Conservation (phyloP, 2,797 vertebrate genomes). For the Microctenopoma lineatum region DNA sequence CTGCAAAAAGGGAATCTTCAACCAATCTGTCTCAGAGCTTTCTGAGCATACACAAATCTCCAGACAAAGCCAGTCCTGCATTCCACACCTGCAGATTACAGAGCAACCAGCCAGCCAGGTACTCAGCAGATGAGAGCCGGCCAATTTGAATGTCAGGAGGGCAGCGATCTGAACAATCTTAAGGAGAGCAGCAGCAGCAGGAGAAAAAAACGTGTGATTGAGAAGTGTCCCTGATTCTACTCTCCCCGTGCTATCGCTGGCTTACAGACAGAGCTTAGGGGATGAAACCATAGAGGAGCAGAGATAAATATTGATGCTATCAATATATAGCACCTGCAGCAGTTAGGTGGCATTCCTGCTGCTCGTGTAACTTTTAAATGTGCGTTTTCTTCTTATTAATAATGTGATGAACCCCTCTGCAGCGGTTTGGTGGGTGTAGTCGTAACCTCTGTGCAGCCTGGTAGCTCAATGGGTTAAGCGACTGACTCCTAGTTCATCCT, state of each 20-base stretch:
- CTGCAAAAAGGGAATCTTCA: conserved; percentile 3
- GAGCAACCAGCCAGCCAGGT: conserved; percentile 19
- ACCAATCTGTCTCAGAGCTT: conserved; percentile 13
- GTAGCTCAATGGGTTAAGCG: no score
- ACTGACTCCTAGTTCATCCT: no score
- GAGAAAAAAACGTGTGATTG: background rate
- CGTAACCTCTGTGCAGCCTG: no score
- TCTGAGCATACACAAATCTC: conserved; percentile 60
- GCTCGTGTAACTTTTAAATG: background rate
- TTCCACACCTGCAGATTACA: conserved; percentile 51
- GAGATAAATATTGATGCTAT: conserved; percentile 22
- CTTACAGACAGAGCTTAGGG: conserved; percentile 37
- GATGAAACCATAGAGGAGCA: conserved; percentile 18
- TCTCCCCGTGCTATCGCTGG: conserved; percentile 32
- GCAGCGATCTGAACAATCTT: background rate
- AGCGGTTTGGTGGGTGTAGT: no score
- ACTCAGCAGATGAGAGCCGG: conserved; percentile 12
- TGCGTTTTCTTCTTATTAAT: background rate
- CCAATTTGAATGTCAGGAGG: conserved; percentile 42
- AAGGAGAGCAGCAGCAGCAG: background rate
- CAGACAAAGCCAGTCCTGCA: conserved; percentile 44
- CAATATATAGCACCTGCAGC: conserved; percentile 20
- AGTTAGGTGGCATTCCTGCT: conserved; percentile 3
- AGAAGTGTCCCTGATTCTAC: conserved; percentile 24
- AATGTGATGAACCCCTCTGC: background rate